Base-by-base conservation (phyloP, 2,113 vertebrate species). In the Ceyx margarethae region DNA sequence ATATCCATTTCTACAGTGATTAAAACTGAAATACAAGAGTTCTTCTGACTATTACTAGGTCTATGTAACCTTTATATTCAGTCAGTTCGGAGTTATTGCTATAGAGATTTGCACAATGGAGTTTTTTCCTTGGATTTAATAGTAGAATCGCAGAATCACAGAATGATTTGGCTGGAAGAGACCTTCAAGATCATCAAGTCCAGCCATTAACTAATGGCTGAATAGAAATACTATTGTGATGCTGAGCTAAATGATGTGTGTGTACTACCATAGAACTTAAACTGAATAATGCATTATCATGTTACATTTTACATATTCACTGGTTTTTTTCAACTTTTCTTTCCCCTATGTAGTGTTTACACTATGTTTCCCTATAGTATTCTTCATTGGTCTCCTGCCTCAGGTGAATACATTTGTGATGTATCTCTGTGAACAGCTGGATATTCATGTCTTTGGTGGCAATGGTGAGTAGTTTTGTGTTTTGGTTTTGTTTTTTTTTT, bases 401-500 rank as follows among this genome's bases (percentile, higher is more conserved):
- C 99, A 99, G 96, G 99, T 99, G 97, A 99, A 99, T 97, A 99
- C 99, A 3, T 99, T 99, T 93, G 98, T 99, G 96, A 99, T 99
- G 99, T 99, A 99, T 97, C 98, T 99, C 94, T 99, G 98, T 91
- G 99, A 99, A 96, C 99, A 99, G 97, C 97, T 99, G 97, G 99
- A 99, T 98, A 99, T 99, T 97, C 99, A 99, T 81, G 97, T 99
- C 95, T 99, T 99, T 42, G 99, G 99, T 96, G 99, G 99, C 93
- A 99, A 99, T 72, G 99, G 99, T 99, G 90, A 99, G 98, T 97
- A 99, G 98, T 97, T 37, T 4, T 81, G 68, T 15, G 51, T n/a
- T 33, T 33, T 33, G 33, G 33, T 33, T 33, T 33, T 33, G 33
- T 37, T 37, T 37, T 37, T 46, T 72, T 67, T 53, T 31, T 87